Percentiles rank a stretch among this genome's conserved stretches.
phyloP scores from a whole-genome alignment of 2,888 invertebrate species.

The Erannis defoliaria region DNA sequence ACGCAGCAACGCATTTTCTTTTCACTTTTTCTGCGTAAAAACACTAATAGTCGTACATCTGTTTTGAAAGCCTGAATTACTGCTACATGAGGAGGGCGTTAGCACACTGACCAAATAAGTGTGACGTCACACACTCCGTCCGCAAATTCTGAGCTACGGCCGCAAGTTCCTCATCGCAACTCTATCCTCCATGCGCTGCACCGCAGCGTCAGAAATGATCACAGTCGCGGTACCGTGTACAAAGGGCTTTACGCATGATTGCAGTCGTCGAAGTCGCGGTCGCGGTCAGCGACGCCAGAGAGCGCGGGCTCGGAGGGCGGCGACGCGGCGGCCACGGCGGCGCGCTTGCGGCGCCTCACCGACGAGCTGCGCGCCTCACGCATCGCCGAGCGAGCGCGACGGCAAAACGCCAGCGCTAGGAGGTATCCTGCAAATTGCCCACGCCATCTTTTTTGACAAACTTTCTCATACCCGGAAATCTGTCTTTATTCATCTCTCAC shows the following conservation, averaged over 20 bases:
- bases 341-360: conserved; percentile 89
- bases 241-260: conserved; percentile 15
- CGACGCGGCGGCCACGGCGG: conserved; percentile 80
- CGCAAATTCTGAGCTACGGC: too few relatives aligned
- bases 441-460: neutral
- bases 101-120: too few relatives aligned
- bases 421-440: conserved; percentile 56
- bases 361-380: conserved; percentile 88
- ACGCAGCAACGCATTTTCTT: too few relatives aligned
- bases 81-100: too few relatives aligned
- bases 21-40: too few relatives aligned
- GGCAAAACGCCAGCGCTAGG: conserved; percentile 75
- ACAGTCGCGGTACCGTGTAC: neutral
- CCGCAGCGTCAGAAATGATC: too few relatives aligned
- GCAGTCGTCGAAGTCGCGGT: conserved; percentile 89
- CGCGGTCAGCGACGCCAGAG: conserved; percentile 90
- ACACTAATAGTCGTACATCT: too few relatives aligned
- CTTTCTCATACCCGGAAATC: neutral
- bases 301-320: conserved; percentile 53
- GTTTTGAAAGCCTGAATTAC: too few relatives aligned
- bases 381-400: conserved; percentile 75
- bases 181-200: too few relatives aligned
- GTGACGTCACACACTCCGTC: too few relatives aligned
- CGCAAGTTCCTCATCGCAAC: too few relatives aligned
- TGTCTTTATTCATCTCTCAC: too few relatives aligned